Percentiles rank a stretch among this genome's conserved stretches.
These are phyloP conservation scores for Meandrina meandrites DNA, from an alignment of 92 coral and sea anemone species.

Conservation along the genomic window DNA sequence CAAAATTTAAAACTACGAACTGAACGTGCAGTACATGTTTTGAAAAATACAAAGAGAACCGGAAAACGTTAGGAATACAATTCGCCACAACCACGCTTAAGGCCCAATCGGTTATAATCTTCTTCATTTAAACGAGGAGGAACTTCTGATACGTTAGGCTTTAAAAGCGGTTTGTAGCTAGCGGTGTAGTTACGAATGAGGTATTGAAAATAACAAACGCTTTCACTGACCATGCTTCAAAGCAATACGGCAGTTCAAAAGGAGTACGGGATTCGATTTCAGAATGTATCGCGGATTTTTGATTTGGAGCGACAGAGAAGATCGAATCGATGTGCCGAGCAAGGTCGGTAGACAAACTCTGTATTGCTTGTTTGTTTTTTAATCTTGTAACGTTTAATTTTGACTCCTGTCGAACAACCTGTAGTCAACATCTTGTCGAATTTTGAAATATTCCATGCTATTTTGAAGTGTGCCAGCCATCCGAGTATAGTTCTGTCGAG, in stretches of 20 bases:
- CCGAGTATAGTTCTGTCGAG: neutral
- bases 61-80: neutral
- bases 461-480: neutral
- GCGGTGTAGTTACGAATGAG: neutral
- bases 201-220: neutral
- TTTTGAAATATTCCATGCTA: neutral
- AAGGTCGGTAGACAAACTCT: conserved; percentile 9
- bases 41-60: neutral
- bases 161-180: neutral
- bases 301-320: conserved; percentile 39
- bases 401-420: neutral
- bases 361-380: conserved; percentile 6
- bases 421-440: neutral
- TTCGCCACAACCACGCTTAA: neutral
- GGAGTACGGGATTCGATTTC: neutral
- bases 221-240: conserved; percentile 8
- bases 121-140: neutral
- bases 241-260: neutral
- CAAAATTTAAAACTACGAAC: neutral
- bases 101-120: neutral
- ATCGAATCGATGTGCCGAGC: conserved; percentile 19
- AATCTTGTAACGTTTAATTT: conserved; percentile 5
- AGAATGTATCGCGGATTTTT: conserved; percentile 17
- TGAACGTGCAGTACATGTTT: neutral
- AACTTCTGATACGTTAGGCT: neutral